A percentile compares a stretch with the other conserved stretches of the same genome.
Evolutionary conservation across 2,797 vertebrate species (phyloP).

Genomic region (Galagoides demidoff): DNA sequence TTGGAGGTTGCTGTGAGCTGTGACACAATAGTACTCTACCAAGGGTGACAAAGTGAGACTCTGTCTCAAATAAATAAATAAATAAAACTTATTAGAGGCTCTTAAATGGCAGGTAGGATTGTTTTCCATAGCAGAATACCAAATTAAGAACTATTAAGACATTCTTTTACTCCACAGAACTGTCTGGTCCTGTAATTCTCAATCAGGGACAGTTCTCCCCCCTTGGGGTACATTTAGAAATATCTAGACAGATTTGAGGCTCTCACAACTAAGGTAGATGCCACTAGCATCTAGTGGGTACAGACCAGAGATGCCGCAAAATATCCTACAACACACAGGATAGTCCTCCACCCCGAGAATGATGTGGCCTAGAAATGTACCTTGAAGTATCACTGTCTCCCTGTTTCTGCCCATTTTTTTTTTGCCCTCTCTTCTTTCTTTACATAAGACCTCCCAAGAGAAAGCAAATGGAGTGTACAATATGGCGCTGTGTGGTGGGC

Average conservation of each 20-base stretch:
- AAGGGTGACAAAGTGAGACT: too few relatives aligned
- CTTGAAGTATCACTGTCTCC: neutral
- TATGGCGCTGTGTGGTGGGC: neutral
- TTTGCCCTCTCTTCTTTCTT: conserved; percentile 56
- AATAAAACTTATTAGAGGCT: neutral
- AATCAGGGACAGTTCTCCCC: neutral
- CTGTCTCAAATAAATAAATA: too few relatives aligned
- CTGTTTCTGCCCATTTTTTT: conserved; percentile 54
- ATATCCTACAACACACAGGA: neutral
- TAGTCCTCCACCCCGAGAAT: neutral
- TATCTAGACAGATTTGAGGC: neutral
- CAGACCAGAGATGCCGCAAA: neutral
- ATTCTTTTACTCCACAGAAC: conserved; percentile 22
- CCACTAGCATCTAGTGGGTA: neutral
- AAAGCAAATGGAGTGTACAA: neutral
- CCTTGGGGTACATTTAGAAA: neutral
- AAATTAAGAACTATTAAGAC: conserved; percentile 47
- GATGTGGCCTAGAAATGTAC: neutral
- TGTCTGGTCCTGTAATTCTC: conserved; percentile 8
- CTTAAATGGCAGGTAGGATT: neutral
- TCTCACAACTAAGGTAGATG: neutral
- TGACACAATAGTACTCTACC: too few relatives aligned
- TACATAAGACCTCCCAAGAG: conserved; percentile 36
- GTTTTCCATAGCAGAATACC: conserved; percentile 30
- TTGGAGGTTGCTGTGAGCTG: too few relatives aligned